Base-by-base conservation (phyloP, 2,888 invertebrate species). In the Tinea semifulvella region DNA sequence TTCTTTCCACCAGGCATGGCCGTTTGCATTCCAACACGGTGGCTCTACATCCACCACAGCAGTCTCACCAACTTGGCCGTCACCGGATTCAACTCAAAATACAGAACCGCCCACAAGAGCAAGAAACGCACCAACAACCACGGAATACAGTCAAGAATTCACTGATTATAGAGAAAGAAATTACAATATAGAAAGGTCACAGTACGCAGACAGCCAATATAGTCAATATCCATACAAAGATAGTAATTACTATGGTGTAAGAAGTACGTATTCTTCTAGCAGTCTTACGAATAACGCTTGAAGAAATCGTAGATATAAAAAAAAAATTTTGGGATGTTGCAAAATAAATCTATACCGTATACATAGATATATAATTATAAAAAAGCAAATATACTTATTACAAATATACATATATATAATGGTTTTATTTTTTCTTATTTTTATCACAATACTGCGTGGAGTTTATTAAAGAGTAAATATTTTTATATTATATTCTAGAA, bases 11-110 rank as follows among this genome's bases (percentile, higher is more conserved):
- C 84, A 91, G 91, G 89, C 89, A n/a, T 91, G 91, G 91, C 91
- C 91, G 1, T 91, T 90, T 58, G 88, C 88, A 47, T 89, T 91
- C 61, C 90, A 90, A 65, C 85, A 88, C 49, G 82, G 83, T 11
- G 81, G 81, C 1, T 61, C 79, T 4, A 65, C 83, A 47, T 77
- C 74, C 54, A 40, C 40, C 6, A 76, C 75, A 54, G 63, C 75
- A 1, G 68, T 76, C 47, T 75, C 80, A 0, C 79, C 79, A 49
- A 57, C 79, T 46, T 79, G 76, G 79, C 52, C 65, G 1, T 63
- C 67, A 45, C 50, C 52, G 7, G 58, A 51, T 5, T 44, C 47
- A 61, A 65, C 11, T 45, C 17, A 50, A 53, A n/a, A 31, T 53
- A 52, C 42, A 50, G 43, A 42, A 49, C 52, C 42, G 51, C 52